Percentiles rank a stretch among this genome's conserved stretches.
phyloP scores from a whole-genome alignment of 1,140 invertebrate species.

The Euura lappo region DNA sequence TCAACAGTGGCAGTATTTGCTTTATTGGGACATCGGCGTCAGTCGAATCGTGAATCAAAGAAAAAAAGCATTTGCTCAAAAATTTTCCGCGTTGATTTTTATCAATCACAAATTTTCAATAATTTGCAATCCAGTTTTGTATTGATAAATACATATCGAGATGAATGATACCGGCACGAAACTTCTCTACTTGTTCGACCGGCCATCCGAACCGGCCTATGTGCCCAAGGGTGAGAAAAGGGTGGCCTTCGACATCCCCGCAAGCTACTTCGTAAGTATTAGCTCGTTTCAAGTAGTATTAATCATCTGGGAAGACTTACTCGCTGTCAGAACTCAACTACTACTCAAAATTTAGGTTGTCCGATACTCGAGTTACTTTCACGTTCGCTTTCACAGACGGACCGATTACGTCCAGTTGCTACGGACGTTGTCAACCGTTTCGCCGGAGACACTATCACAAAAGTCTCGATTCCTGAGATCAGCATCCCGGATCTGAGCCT shows the following conservation, averaged over 20 bases:
- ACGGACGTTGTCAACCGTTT: slow-evolving; percentile 64
- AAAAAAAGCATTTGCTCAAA: no score
- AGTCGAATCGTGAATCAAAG: no score
- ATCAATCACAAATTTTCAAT: background rate
- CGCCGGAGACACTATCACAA: slow-evolving; percentile 59
- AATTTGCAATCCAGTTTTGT: slow-evolving; percentile 13
- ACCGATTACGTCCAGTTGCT: slow-evolving; percentile 67
- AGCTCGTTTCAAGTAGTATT: background rate
- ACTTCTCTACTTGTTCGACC: slow-evolving; percentile 72
- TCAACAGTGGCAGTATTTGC: no score
- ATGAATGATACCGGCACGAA: background rate
- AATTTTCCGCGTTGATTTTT: no score
- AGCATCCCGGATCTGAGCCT: slow-evolving; percentile 71
- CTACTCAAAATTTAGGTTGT: background rate
- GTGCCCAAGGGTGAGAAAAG: slow-evolving; percentile 68
- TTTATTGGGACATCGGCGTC: no score
- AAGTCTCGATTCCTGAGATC: slow-evolving; percentile 70
- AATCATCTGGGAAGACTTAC: no score
- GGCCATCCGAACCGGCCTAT: slow-evolving; percentile 75
- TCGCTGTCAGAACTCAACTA: no score
- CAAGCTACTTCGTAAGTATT: slow-evolving; percentile 59
- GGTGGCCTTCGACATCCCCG: slow-evolving; percentile 66
- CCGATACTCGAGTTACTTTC: background rate
- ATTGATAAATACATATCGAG: slow-evolving; percentile 10
- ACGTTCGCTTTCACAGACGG: slow-evolving; percentile 58